These are phyloP conservation scores for Lepidostoma basale DNA, from an alignment of 1,140 invertebrate species.

Conservation along the genomic window DNA sequence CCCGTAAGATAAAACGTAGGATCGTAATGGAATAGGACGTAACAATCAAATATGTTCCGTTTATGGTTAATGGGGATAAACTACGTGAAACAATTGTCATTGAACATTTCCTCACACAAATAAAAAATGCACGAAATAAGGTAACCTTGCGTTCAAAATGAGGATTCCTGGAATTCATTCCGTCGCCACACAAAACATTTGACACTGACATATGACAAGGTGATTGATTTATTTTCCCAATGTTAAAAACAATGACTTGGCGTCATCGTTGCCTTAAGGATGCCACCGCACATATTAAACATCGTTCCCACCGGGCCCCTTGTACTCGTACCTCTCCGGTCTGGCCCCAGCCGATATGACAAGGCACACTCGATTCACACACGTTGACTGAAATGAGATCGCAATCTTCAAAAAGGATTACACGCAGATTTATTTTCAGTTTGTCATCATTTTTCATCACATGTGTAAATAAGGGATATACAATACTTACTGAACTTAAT, in stretches of 20 bases:
- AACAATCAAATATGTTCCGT: no score
- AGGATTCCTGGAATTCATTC: not conserved
- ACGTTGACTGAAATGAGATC: not conserved
- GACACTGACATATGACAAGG: not conserved
- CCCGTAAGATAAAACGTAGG: no score
- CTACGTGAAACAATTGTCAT: not conserved
- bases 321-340: not conserved
- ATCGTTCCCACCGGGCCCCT: no score
- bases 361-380: not conserved
- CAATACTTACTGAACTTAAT: no score
- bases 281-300: not conserved
- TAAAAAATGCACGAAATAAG: not conserved
- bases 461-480: not conserved
- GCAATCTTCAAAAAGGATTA: not conserved
- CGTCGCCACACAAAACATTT: not conserved
- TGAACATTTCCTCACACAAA: not conserved
- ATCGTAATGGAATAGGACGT: no score
- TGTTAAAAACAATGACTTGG: not conserved
- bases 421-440: not conserved
- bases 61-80: not conserved
- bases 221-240: not conserved
- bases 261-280: not conserved
- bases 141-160: not conserved
- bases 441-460: not conserved
- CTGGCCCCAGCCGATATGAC: not conserved